A percentile compares a stretch with the other conserved stretches of the same genome.
Conservation (phyloP, 1,140 invertebrate species). For the Hycleus phaleratus region DNA sequence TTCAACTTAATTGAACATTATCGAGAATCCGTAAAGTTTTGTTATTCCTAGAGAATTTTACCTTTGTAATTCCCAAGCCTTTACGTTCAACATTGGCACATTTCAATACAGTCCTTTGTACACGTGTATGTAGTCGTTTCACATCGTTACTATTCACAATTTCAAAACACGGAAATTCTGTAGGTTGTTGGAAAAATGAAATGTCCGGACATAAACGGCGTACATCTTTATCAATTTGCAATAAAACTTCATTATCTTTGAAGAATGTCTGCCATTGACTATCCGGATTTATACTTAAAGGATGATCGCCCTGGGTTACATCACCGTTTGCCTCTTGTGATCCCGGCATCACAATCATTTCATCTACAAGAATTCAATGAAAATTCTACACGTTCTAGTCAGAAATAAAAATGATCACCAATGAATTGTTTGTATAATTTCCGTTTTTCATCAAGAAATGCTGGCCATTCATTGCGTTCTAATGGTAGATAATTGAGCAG, state of each 20-base stretch:
- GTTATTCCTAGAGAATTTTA: slow-evolving; percentile 39
- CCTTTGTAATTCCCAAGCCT: slow-evolving; percentile 84
- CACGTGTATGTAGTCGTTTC: slow-evolving; percentile 76
- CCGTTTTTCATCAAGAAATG: slow-evolving; percentile 60
- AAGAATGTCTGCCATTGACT: slow-evolving; percentile 92
- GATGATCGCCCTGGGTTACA: slow-evolving; percentile 66
- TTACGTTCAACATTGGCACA: slow-evolving; percentile 82
- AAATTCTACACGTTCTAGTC: neutral
- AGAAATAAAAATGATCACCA: slow-evolving; percentile 43
- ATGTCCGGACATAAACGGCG: slow-evolving; percentile 91
- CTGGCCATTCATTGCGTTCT: slow-evolving; percentile 54
- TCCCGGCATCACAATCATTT: slow-evolving; percentile 74
- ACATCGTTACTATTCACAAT: slow-evolving; percentile 67
- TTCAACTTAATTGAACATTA: too few species aligned
- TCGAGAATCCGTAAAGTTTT: too few species aligned
- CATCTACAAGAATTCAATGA: slow-evolving; percentile 47
- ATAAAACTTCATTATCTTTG: slow-evolving; percentile 91
- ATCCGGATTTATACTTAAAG: slow-evolving; percentile 86
- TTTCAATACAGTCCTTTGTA: slow-evolving; percentile 76
- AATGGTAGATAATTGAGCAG: slow-evolving; percentile 74
- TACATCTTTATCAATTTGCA: slow-evolving; percentile 97
- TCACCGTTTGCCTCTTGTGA: slow-evolving; percentile 48
- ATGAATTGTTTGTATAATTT: slow-evolving; percentile 78
- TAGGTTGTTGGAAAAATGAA: slow-evolving; percentile 92
- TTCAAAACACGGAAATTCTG: slow-evolving; percentile 72